Conservation (phyloP, 2,797 vertebrate species). For the Platalea minor region DNA sequence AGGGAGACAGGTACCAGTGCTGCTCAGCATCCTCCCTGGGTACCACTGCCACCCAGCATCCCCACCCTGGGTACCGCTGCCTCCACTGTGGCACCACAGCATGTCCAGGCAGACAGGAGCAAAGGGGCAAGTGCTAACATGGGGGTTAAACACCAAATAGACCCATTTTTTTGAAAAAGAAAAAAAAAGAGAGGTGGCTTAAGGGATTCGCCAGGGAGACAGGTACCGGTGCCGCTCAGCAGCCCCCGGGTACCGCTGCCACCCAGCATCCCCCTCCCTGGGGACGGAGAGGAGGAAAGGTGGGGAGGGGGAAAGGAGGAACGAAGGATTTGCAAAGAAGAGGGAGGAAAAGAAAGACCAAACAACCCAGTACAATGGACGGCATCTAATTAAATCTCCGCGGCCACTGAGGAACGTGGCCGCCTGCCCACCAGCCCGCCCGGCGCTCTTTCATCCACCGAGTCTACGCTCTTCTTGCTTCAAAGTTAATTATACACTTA, state of each 20-base stretch:
- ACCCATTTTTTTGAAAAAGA: background rate
- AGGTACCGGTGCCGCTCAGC: background rate
- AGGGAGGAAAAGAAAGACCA: background rate
- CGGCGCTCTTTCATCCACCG: background rate
- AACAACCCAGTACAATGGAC: background rate
- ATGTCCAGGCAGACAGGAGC: background rate
- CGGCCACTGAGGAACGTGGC: background rate
- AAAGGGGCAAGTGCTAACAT: background rate
- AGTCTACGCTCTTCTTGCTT: background rate
- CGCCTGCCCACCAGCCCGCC: conserved; percentile 6
- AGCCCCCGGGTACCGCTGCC: background rate
- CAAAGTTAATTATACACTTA: conserved; percentile 51
- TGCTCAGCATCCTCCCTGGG: background rate
- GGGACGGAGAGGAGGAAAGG: background rate
- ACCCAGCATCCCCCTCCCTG: background rate
- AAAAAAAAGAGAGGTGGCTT: background rate
- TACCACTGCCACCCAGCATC: background rate
- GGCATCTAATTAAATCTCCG: conserved; percentile 9
- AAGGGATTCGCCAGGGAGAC: background rate
- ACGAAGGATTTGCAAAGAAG: background rate
- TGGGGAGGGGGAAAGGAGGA: background rate
- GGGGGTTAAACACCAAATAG: background rate
- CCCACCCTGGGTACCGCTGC: fast-evolving
- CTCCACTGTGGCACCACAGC: background rate
- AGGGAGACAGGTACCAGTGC: background rate